Conservation (phyloP, 1,140 invertebrate species). For the Drosophila pandora region DNA sequence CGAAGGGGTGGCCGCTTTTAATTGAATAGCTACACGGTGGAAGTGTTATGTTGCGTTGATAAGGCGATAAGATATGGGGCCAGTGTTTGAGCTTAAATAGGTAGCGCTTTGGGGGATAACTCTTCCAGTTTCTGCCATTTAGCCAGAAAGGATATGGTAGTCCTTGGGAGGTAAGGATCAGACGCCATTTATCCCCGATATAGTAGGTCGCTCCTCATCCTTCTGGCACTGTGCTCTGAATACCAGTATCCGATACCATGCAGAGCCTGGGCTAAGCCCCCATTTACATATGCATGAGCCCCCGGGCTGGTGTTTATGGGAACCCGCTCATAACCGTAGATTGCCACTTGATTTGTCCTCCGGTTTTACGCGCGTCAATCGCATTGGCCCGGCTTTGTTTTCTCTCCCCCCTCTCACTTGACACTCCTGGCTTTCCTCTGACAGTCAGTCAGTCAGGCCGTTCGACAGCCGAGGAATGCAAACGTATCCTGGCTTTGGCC, state of each 20-base stretch:
- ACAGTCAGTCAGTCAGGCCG: constrained; percentile 3
- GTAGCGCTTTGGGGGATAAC: too few relatives aligned
- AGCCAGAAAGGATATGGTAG: too few relatives aligned
- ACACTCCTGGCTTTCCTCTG: constrained; percentile 30
- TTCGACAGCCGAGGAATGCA: constrained; percentile 16
- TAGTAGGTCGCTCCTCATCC: too few relatives aligned
- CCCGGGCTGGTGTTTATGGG: constrained; percentile 24
- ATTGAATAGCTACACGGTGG: constrained; percentile 70
- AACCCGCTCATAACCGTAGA: constrained; percentile 66
- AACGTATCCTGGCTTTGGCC: constrained; percentile 2
- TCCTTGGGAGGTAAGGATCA: too few relatives aligned
- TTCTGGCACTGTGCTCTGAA: too few relatives aligned
- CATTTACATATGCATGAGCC: constrained; percentile 60
- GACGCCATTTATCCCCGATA: too few relatives aligned
- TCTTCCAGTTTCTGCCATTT: too few relatives aligned
- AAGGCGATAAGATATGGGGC: constrained; percentile 52
- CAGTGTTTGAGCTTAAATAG: too few relatives aligned
- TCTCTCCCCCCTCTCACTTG: constrained; percentile 4
- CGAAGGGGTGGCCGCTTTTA: constrained; percentile 45
- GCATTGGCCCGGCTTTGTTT: constrained; percentile 42
- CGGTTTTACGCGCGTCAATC: constrained; percentile 39
- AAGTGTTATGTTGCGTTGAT: constrained; percentile 52
- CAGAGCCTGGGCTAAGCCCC: constrained; percentile 42
- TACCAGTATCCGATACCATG: neutral
- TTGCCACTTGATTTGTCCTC: constrained; percentile 63